These are phyloP conservation scores for Chrysomela aeneicollis DNA, from an alignment of 2,888 invertebrate species.

Conservation along the genomic window DNA sequence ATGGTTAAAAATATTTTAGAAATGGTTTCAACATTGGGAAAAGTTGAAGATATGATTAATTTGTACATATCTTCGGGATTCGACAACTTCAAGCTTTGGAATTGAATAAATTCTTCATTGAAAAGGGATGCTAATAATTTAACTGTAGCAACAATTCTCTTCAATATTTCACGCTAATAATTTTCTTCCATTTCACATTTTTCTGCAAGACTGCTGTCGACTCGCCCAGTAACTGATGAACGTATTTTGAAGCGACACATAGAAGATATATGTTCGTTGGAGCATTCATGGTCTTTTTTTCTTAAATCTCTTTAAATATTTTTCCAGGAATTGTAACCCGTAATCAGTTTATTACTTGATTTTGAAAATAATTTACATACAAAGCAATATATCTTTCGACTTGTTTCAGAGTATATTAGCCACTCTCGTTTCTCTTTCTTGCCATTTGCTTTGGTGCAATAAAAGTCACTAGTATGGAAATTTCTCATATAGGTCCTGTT, in stretches of 20 bases:
- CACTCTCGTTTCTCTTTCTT: slow-evolving; percentile 22
- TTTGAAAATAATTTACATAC: slow-evolving; percentile 13
- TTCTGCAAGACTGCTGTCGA: slow-evolving; percentile 18
- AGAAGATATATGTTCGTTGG: slow-evolving; percentile 14
- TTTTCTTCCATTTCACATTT: slow-evolving; percentile 20
- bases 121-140: slow-evolving; percentile 18
- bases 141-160: slow-evolving; percentile 27
- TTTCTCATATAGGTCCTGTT: slow-evolving; percentile 5
- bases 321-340: slow-evolving; percentile 10
- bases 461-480: slow-evolving; percentile 13
- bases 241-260: slow-evolving; percentile 19
- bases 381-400: slow-evolving; percentile 15
- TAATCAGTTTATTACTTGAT: slow-evolving; percentile 6
- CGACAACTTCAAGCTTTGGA: not conserved
- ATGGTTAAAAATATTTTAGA: too few species aligned
- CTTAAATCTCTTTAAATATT: slow-evolving; percentile 15
- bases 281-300: slow-evolving; percentile 21
- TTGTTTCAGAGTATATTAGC: slow-evolving; percentile 19
- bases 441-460: slow-evolving; percentile 22
- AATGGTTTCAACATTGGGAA: too few species aligned
- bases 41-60: too few species aligned
- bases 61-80: slow-evolving; percentile 8
- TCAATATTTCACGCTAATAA: slow-evolving; percentile 23
- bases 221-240: slow-evolving; percentile 17
- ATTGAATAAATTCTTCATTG: slow-evolving; percentile 5